Evolutionary conservation across 2,888 invertebrate species (phyloP).

Genomic region (Ophion ventricosus): DNA sequence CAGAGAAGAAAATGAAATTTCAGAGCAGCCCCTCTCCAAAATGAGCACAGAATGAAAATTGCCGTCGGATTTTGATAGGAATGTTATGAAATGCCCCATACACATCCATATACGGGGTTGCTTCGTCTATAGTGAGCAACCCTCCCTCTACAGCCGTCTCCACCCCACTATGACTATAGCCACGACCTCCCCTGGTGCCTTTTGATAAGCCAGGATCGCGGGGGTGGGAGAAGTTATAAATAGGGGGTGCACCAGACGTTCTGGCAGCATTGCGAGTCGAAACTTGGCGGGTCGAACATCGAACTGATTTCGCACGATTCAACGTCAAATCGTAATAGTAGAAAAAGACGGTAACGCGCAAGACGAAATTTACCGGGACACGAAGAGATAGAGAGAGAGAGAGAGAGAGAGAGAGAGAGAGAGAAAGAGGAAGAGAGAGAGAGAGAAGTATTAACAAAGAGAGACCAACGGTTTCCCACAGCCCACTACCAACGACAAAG

Average conservation of each 20-base stretch:
- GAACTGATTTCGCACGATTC: constrained; percentile 30
- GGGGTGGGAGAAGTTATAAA: constrained; percentile 78
- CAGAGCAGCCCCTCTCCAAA: background rate
- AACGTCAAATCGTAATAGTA: constrained; percentile 14
- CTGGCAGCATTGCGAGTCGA: constrained; percentile 78
- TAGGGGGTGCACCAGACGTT: constrained; percentile 73
- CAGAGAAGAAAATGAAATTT: background rate
- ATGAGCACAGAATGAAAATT: background rate
- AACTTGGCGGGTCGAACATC: constrained; percentile 74
- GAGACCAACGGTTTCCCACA: constrained; percentile 46
- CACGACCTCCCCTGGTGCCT: constrained; percentile 55
- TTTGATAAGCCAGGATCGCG: constrained; percentile 67
- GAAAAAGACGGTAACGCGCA: constrained; percentile 55
- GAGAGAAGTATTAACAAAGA: constrained; percentile 23
- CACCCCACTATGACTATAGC: constrained; percentile 38
- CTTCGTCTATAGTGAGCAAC: constrained; percentile 43
- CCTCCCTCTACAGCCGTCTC: constrained; percentile 14
- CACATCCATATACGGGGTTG: constrained; percentile 25
- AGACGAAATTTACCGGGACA: constrained; percentile 36
- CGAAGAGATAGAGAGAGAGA: constrained; percentile 13
- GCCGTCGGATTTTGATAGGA: background rate
- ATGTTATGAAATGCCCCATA: constrained; percentile 13
- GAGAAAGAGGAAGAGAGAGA: constrained; percentile 27
- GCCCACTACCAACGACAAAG: constrained; percentile 51
- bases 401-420: constrained; percentile 33